Evolutionary conservation across 2,797 vertebrate genomes (phyloP).

Genomic region (Chelmon rostratus): DNA sequence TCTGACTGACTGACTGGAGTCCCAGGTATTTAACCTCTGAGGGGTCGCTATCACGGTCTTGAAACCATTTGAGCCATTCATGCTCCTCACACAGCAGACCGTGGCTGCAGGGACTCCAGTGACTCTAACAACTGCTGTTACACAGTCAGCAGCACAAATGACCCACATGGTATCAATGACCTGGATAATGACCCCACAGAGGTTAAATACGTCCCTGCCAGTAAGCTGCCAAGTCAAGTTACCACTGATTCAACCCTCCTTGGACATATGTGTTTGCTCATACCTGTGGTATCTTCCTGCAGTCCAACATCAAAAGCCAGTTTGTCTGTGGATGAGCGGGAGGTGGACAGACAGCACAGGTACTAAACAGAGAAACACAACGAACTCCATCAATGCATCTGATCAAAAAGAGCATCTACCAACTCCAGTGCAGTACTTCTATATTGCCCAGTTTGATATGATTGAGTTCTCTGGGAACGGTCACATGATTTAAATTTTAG

Average conservation of each 20-base stretch:
- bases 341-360: slow-evolving; percentile 94
- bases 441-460: neutral
- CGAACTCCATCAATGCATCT: neutral
- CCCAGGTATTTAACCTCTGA: too few relatives aligned
- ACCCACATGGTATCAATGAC: too few relatives aligned
- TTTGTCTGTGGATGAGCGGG: slow-evolving; percentile 96
- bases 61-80: too few relatives aligned
- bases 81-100: too few relatives aligned
- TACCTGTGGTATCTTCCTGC: slow-evolving; percentile 95
- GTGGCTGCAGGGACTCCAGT: too few relatives aligned
- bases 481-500: neutral
- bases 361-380: slow-evolving; percentile 84
- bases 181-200: too few relatives aligned
- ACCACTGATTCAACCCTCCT: neutral
- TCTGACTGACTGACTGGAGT: too few relatives aligned
- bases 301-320: slow-evolving; percentile 96
- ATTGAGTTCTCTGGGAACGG: neutral
- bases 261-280: neutral
- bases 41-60: too few relatives aligned
- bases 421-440: neutral
- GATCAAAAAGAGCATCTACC: neutral
- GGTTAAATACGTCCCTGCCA: too few relatives aligned
- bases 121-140: too few relatives aligned
- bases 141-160: too few relatives aligned
- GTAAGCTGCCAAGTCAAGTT: neutral